A percentile compares a stretch with the other conserved stretches of the same genome.
Evolutionary conservation across 1,140 invertebrate genomes (phyloP).

Genomic region (Lithobius niger): DNA sequence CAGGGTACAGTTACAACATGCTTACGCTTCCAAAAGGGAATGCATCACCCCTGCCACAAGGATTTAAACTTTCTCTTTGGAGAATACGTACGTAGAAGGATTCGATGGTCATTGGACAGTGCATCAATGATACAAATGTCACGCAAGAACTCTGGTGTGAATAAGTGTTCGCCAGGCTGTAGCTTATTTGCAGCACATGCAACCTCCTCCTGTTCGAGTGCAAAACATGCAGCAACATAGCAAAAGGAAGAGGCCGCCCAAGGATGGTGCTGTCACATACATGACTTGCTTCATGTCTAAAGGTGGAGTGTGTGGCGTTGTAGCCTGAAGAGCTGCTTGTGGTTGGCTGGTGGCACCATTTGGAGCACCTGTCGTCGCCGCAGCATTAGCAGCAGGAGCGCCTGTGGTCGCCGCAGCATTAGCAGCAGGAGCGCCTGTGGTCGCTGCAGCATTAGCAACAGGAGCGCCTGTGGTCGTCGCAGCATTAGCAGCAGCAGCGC

Average conservation of each 20-base stretch:
- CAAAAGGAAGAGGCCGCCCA: background rate
- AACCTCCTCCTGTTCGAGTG: too few relatives aligned
- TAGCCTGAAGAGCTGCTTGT: too few relatives aligned
- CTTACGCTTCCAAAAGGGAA: too few relatives aligned
- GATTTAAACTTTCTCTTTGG: too few relatives aligned
- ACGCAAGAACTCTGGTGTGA: too few relatives aligned
- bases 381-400: background rate
- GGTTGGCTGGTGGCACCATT: background rate
- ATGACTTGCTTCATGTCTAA: background rate
- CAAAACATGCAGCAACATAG: background rate
- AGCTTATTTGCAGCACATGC: too few relatives aligned
- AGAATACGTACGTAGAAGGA: too few relatives aligned
- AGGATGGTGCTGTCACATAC: background rate
- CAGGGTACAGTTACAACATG: too few relatives aligned
- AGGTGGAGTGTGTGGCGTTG: slow-evolving; percentile 13
- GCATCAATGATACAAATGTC: too few relatives aligned
- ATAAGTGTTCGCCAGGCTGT: too few relatives aligned
- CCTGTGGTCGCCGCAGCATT: background rate
- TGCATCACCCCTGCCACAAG: too few relatives aligned
- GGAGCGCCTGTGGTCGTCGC: background rate
- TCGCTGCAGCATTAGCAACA: background rate
- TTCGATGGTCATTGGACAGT: too few relatives aligned
- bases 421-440: background rate
- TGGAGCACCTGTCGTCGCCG: background rate
- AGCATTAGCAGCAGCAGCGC: background rate